Evolutionary conservation across 2,888 invertebrate species (phyloP).

Genomic region (Melikaiella ostensackeni): DNA sequence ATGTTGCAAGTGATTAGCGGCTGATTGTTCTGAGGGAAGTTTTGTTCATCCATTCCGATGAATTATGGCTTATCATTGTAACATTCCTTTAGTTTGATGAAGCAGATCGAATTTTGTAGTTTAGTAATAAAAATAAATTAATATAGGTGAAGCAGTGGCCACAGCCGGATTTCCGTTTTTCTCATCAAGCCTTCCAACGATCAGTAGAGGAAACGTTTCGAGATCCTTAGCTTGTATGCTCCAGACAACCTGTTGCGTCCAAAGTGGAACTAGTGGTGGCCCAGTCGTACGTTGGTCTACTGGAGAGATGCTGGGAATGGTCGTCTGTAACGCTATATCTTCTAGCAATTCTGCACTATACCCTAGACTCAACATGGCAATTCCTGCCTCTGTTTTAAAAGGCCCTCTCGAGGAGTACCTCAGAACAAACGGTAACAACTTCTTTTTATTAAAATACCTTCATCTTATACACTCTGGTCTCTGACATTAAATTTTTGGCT

Average conservation of each 20-base stretch:
- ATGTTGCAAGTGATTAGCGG: too few relatives aligned
- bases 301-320: conserved; percentile 79
- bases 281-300: conserved; percentile 79
- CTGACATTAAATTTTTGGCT: too few relatives aligned
- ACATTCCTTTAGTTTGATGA: background rate
- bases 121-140: background rate
- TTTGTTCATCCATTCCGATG: background rate
- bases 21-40: background rate
- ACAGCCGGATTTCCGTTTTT: conserved; percentile 82
- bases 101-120: background rate
- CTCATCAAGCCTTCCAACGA: conserved; percentile 78
- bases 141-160: conserved; percentile 80
- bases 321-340: conserved; percentile 81
- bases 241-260: conserved; percentile 82
- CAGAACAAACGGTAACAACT: conserved; percentile 76
- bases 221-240: conserved; percentile 80
- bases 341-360: conserved; percentile 78
- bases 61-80: background rate
- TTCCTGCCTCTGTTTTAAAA: conserved; percentile 78
- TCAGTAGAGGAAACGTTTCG: conserved; percentile 80
- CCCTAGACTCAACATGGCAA: conserved; percentile 82
- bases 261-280: conserved; percentile 83
- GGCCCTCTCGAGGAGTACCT: conserved; percentile 77
- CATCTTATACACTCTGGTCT: background rate
- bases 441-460: background rate